Evolutionary conservation across 2,113 vertebrate species (phyloP).

Genomic region (Rhinichthys klamathensis): DNA sequence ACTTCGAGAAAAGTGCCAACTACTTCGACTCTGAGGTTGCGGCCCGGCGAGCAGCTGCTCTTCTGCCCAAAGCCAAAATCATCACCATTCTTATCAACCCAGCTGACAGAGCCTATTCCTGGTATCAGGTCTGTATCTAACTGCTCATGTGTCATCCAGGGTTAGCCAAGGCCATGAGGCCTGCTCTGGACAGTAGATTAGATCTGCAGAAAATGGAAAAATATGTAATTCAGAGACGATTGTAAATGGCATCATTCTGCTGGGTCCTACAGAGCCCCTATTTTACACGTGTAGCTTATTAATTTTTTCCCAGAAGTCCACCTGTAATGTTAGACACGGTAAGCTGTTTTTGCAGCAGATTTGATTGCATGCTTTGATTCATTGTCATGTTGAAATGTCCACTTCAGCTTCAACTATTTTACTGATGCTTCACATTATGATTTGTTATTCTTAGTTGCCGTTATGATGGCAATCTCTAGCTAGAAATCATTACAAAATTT

Average conservation of each 20-base stretch:
- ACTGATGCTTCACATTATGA: neutral
- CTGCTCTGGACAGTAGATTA: neutral
- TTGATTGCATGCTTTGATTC: neutral
- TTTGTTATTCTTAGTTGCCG: neutral
- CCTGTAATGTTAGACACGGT: neutral
- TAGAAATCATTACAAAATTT: too few relatives aligned
- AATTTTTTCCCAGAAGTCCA: neutral
- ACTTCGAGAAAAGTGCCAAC: slow-evolving; percentile 92
- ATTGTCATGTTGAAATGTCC: neutral
- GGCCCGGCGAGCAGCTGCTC: slow-evolving; percentile 78
- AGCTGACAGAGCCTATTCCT: slow-evolving; percentile 88
- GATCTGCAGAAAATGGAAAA: neutral
- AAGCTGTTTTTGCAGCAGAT: neutral
- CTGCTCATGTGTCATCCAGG: neutral
- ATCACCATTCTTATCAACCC: slow-evolving; percentile 90
- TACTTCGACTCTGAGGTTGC: slow-evolving; percentile 90
- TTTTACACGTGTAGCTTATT: too few relatives aligned
- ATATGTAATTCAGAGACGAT: neutral
- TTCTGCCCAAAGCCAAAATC: slow-evolving; percentile 86
- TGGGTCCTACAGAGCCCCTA: neutral
- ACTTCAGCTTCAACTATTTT: too few relatives aligned
- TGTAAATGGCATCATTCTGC: neutral
- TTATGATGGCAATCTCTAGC: neutral
- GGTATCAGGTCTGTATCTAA: slow-evolving; percentile 83
- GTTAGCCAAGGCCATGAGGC: neutral